Conservation (phyloP, 2,888 invertebrate species). For the Callinectes sapidus region DNA sequence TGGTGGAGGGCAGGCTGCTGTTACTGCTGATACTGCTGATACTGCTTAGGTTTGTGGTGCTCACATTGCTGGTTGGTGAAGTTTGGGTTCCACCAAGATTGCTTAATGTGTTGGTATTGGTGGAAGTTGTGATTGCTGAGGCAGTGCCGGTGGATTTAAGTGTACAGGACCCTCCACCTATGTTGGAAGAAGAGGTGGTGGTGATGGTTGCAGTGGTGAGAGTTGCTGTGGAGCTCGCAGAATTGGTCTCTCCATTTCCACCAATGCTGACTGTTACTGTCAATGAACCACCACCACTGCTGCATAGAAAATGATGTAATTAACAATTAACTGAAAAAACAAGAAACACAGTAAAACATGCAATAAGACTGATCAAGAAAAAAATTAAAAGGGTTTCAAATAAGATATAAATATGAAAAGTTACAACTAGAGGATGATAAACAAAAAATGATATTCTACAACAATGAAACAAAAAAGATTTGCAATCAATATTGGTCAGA, state of each 20-base stretch:
- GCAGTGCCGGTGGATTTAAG: conserved; percentile 23
- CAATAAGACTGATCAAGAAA: neutral
- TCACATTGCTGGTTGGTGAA: conserved; percentile 40
- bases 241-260: conserved; percentile 17
- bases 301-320: neutral
- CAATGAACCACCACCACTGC: conserved; percentile 34
- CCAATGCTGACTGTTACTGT: conserved; percentile 53
- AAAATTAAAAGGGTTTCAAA: neutral
- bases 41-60: conserved; percentile 38
- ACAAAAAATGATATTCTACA: too few relatives aligned
- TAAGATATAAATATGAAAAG: neutral
- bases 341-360: neutral
- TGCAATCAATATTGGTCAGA: neutral
- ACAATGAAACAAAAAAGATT: too few relatives aligned
- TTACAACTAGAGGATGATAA: neutral
- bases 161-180: conserved; percentile 29
- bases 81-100: conserved; percentile 44
- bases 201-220: conserved; percentile 29
- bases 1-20: conserved; percentile 42
- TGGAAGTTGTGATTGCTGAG: conserved; percentile 36
- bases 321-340: neutral
- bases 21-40: conserved; percentile 41
- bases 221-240: neutral
- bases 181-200: conserved; percentile 39
- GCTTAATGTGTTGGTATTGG: conserved; percentile 36